A percentile compares a stretch with the other conserved stretches of the same genome.
phyloP scores from a whole-genome alignment of 2,888 invertebrate species.

The Xanthostigma xanthostigma region DNA sequence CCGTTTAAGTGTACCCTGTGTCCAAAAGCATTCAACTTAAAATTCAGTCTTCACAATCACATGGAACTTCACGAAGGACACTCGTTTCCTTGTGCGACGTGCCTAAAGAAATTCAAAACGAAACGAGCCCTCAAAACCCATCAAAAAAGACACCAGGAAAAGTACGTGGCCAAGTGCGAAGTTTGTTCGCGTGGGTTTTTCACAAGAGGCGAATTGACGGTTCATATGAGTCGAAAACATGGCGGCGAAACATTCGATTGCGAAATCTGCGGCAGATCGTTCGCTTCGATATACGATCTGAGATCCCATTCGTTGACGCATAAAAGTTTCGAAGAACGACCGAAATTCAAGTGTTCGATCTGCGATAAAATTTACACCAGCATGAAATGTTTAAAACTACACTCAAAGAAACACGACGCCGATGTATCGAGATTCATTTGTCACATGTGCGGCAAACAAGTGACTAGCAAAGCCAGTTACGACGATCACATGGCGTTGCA shows the following conservation, averaged over 20 bases:
- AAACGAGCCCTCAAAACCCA: not conserved
- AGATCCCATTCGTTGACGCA: not conserved
- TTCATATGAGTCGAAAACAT: not conserved
- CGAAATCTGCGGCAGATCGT: not conserved
- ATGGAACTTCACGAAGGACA: not conserved
- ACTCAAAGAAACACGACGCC: not conserved
- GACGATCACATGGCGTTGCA: conserved; percentile 6
- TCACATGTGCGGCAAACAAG: conserved; percentile 7
- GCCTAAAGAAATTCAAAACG: not conserved
- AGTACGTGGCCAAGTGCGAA: not conserved
- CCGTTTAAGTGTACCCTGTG: too few relatives aligned
- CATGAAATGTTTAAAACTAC: not conserved
- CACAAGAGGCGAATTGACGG: not conserved
- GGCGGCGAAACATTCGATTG: not conserved
- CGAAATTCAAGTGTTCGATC: not conserved
- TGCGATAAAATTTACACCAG: not conserved
- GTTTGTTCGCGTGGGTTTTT: not conserved
- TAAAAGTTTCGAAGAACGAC: not conserved
- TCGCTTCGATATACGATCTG: not conserved
- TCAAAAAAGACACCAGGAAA: too few relatives aligned
- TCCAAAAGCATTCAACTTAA: too few relatives aligned
- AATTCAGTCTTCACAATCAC: too few relatives aligned
- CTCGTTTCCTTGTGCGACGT: not conserved
- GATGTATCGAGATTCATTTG: conserved; percentile 2
- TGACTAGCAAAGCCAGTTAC: not conserved